Evolutionary conservation across 2,113 vertebrate genomes (phyloP).

Genomic region (Candoia aspera): DNA sequence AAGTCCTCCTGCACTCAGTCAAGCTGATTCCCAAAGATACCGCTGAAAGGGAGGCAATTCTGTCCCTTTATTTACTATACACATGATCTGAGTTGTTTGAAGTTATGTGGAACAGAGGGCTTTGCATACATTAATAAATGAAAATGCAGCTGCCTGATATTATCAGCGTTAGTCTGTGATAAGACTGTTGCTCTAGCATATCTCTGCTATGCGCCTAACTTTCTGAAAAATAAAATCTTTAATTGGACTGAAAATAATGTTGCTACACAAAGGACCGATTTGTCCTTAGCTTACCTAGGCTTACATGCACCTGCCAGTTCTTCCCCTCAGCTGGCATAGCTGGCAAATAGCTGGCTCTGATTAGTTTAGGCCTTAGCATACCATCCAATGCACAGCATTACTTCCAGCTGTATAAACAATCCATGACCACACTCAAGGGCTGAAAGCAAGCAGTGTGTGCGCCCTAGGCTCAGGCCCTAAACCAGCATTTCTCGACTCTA

Average conservation of each 20-base stretch:
- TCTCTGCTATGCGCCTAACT: neutral
- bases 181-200: neutral
- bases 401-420: neutral
- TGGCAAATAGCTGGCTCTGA: neutral
- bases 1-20: neutral
- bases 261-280: neutral
- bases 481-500: too few species aligned
- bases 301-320: neutral
- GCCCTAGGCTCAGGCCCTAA: too few species aligned
- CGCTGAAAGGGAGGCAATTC: neutral
- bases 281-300: neutral
- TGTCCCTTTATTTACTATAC: neutral
- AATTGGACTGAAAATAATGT: neutral
- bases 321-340: neutral
- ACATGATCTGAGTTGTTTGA: neutral
- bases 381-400: neutral
- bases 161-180: too few species aligned
- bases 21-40: neutral
- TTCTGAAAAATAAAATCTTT: neutral
- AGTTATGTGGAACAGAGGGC: neutral
- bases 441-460: neutral
- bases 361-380: neutral
- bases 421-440: neutral
- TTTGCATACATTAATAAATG: neutral
- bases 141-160: too few species aligned